Base-by-base conservation (phyloP, 92 coral and sea anemone genomes). In the Heteractis magnifica region DNA sequence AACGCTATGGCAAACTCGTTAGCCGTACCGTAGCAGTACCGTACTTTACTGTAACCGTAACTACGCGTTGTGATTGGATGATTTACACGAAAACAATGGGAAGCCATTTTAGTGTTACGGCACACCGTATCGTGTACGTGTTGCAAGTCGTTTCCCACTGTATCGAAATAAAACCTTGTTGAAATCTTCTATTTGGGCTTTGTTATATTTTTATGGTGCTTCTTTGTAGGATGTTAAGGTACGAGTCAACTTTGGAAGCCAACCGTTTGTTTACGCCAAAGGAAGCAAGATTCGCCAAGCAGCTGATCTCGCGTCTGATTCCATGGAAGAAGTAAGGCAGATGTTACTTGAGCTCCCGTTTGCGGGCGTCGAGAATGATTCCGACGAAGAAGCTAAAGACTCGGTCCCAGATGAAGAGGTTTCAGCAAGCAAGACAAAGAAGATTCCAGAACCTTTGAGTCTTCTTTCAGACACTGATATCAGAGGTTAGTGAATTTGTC, bases 181-280 rank as follows among this genome's bases (percentile, higher is more conserved):
- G 3, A 34, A 34, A 34, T 34, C 44, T 34, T 34, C 44, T 34
- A 2, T 34, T 34, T 34, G 44, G 44, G 44, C 44, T 34, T 34
- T 34, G 44, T 34, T 34, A 34, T 34, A 34, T 34, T 34, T 34
- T 34, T 34, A 1, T 53, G 58, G 13, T 53, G 7, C 51, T 56
- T 34, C 6, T 49, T 75, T 72, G 6, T 72, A 96, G 99, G 86
- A 92, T 80, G 93, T 96, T 70, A 92, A 93, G 26, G 93, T 94
- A 44, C 97, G 90, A 4, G 99, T 92, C 51, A 96, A 96, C 79
- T 92, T 96, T 80, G 98, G 99, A 26, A 88, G 85, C 51, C 96
- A 90, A 0, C 84, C 91, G 56, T 96, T 94, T 81, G 77, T 90
- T 70, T 94, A 96, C 81, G 93, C 91, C 55, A 97, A 92, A 74